Evolutionary conservation across 2,888 invertebrate species (phyloP).

Genomic region (Zaprionus obscuricornis): DNA sequence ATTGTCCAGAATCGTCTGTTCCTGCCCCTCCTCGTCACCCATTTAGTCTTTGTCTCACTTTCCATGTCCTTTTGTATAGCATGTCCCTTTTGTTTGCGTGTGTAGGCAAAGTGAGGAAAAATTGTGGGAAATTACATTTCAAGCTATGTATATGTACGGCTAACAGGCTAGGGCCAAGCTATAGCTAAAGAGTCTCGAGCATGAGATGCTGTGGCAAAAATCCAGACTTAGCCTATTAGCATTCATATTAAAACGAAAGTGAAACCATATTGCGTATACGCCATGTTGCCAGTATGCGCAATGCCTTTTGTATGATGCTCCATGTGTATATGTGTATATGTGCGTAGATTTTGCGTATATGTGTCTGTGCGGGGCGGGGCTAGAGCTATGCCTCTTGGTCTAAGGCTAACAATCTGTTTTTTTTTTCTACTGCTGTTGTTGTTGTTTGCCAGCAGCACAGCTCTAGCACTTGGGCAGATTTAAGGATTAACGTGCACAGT

Average conservation of each 20-base stretch:
- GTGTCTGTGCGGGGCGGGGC: conserved; percentile 31
- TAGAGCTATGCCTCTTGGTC: conserved; percentile 3
- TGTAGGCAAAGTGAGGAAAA: conserved; percentile 77
- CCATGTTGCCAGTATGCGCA: conserved; percentile 51
- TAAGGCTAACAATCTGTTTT: conserved; percentile 65
- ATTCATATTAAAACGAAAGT: conserved; percentile 79
- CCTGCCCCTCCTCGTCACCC: neutral
- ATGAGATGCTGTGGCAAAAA: conserved; percentile 46
- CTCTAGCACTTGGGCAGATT: conserved; percentile 75
- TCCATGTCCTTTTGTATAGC: conserved; percentile 5
- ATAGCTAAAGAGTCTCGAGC: neutral
- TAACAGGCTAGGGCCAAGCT: conserved; percentile 20
- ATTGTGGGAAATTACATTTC: conserved; percentile 78
- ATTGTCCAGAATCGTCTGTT: conserved; percentile 54
- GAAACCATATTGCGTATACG: conserved; percentile 78
- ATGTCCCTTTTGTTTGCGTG: conserved; percentile 56
- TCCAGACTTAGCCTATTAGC: conserved; percentile 79
- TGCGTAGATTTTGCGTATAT: conserved; percentile 15
- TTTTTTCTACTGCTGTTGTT: conserved; percentile 29
- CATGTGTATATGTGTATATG: conserved; percentile 25
- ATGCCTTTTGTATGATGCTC: conserved; percentile 34
- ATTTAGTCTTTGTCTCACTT: conserved; percentile 29
- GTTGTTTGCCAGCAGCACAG: conserved; percentile 23
- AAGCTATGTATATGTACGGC: conserved; percentile 48
- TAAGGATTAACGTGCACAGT: conserved; percentile 76